Evolutionary conservation across 2,888 invertebrate species (phyloP).

Genomic region (Hyppa rectilinea): DNA sequence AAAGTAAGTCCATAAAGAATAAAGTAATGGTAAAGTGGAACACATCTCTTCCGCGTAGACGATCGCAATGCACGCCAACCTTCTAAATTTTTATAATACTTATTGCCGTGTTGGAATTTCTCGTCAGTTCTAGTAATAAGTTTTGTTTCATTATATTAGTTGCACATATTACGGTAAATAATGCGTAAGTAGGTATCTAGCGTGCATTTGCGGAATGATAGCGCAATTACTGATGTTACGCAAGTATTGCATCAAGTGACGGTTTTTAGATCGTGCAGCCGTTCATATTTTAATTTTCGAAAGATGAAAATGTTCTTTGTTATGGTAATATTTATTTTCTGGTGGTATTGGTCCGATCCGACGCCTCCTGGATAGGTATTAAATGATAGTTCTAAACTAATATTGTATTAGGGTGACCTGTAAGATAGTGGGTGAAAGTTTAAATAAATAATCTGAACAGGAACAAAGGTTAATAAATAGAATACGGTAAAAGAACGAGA

Average conservation of each 20-base stretch:
- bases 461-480: not conserved
- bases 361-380: too few relatives aligned
- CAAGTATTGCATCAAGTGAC: conserved; percentile 37
- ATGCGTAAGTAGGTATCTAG: conserved; percentile 48
- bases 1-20: conserved; percentile 35
- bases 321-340: too few relatives aligned
- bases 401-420: too few relatives aligned
- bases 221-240: conserved; percentile 55
- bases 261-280: conserved; percentile 21
- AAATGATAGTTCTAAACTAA: too few relatives aligned
- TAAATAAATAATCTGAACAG: too few relatives aligned
- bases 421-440: too few relatives aligned
- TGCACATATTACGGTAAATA: conserved; percentile 60
- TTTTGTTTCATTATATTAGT: conserved; percentile 61
- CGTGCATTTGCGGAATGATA: conserved; percentile 44
- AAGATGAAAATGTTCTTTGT: conserved; percentile 15
- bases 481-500: not conserved
- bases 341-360: too few relatives aligned
- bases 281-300: conserved; percentile 30
- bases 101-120: conserved; percentile 56
- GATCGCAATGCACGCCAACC: conserved; percentile 59
- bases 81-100: conserved; percentile 63
- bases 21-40: conserved; percentile 58
- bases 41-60: conserved; percentile 62
- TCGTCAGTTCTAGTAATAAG: conserved; percentile 39